A percentile compares a stretch with the other conserved stretches of the same genome.
Conservation (phyloP, 2,888 invertebrate species). For the Rhabditophanes sp. region DNA sequence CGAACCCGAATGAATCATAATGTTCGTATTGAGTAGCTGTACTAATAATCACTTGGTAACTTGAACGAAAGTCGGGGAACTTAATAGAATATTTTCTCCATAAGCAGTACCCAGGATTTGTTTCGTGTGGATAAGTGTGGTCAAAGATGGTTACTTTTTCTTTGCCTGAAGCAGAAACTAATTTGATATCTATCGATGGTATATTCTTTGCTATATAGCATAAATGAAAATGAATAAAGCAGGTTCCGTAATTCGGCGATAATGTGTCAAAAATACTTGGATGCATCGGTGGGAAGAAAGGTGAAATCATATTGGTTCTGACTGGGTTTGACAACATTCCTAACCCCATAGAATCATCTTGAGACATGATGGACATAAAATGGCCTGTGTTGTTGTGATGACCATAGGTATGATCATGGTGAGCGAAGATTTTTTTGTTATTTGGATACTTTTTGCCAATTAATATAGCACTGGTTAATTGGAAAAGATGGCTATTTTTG, state of each 20-base stretch:
- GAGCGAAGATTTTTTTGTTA: not conserved
- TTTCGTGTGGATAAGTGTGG: constrained; percentile 4
- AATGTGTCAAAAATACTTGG: not conserved
- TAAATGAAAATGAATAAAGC: constrained; percentile 5
- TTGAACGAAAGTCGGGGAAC: constrained; percentile 1
- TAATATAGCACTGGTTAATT: too few relatives aligned
- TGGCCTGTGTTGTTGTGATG: constrained; percentile 10
- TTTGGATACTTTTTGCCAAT: constrained; percentile 1
- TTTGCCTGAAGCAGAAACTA: not conserved
- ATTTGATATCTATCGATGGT: constrained; percentile 1
- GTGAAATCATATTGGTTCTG: constrained; percentile 8
- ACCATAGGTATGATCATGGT: constrained; percentile 2
- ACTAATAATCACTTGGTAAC: constrained; percentile 13
- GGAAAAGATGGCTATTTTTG: too few relatives aligned
- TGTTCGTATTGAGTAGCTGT: constrained; percentile 19
- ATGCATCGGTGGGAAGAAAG: constrained; percentile 11
- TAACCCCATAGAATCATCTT: too few relatives aligned
- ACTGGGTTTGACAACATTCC: too few relatives aligned
- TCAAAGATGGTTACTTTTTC: constrained; percentile 1
- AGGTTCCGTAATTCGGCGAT: constrained; percentile 9
- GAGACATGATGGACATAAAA: constrained; percentile 20
- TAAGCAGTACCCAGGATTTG: constrained; percentile 1
- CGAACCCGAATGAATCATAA: constrained; percentile 13
- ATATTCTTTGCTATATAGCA: not conserved
- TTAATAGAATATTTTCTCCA: constrained; percentile 1